Evolutionary conservation across 2,888 invertebrate species (phyloP).

Genomic region (Tinea pellionella): DNA sequence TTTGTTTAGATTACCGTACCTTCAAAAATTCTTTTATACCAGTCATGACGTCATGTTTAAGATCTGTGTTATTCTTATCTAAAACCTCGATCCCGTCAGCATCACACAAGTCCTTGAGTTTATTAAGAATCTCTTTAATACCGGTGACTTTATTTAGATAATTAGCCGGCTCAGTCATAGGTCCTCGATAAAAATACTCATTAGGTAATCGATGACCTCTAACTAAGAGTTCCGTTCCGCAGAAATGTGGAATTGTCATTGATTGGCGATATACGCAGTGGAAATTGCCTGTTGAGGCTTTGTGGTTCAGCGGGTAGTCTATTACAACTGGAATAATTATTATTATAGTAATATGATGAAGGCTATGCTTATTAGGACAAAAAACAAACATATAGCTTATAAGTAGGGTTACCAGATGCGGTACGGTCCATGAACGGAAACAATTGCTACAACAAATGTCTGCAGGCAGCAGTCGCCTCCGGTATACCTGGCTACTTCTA

Average conservation of each 20-base stretch:
- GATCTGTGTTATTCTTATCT: not conserved
- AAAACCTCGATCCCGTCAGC: not conserved
- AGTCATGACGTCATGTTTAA: not conserved
- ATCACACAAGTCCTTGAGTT: not conserved
- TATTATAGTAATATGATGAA: too few species aligned
- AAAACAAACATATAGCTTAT: too few species aligned
- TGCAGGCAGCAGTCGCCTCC: too few species aligned
- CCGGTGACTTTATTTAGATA: not conserved
- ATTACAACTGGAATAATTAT: slow-evolving; percentile 60
- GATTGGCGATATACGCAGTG: slow-evolving; percentile 63
- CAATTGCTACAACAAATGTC: too few species aligned
- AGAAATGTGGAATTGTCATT: slow-evolving; percentile 36
- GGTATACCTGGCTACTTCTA: too few species aligned
- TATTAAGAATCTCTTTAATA: not conserved
- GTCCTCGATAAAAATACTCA: slow-evolving; percentile 40
- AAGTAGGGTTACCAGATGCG: too few species aligned
- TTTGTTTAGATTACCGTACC: not conserved
- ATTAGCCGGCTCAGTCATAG: not conserved
- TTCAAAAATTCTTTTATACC: not conserved
- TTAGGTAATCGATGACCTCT: slow-evolving; percentile 35
- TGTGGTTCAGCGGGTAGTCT: slow-evolving; percentile 46
- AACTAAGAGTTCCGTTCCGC: slow-evolving; percentile 34
- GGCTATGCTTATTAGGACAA: too few species aligned
- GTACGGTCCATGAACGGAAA: too few species aligned
- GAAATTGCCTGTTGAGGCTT: slow-evolving; percentile 68